These are phyloP conservation scores for Latrodectus geometricus DNA, from an alignment of 1,140 invertebrate species.

Conservation along the genomic window DNA sequence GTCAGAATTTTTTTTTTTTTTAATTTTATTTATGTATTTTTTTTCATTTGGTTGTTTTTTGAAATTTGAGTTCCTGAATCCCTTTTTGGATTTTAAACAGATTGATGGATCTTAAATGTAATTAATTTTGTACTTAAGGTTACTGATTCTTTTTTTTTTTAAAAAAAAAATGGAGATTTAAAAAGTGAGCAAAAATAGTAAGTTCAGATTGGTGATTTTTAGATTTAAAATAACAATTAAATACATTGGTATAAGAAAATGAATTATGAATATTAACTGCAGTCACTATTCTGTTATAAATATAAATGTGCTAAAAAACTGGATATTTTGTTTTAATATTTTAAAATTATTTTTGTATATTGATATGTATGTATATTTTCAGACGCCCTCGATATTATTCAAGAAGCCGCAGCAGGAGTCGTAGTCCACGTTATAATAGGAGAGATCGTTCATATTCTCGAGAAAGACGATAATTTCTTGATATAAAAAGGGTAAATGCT, in stretches of 20 bases:
- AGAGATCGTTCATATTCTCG: slow-evolving; percentile 30
- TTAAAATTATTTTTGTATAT: background rate
- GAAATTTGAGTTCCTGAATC: no score
- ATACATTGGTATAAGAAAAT: background rate
- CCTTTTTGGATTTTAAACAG: no score
- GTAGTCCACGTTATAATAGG: slow-evolving; percentile 25
- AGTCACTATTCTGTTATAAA: background rate
- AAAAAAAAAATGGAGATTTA: no score
- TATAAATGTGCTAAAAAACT: background rate
- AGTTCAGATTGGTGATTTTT: no score
- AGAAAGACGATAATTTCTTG: slow-evolving; percentile 22
- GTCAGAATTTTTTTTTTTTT: background rate
- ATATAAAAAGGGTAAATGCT: background rate
- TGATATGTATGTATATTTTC: background rate
- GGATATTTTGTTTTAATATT: background rate
- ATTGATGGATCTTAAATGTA: no score
- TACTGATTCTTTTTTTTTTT: no score
- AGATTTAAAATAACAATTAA: no score
- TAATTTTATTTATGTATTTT: no score
- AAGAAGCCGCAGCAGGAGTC: slow-evolving; percentile 13
- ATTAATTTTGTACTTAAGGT: background rate
- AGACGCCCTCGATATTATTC: slow-evolving; percentile 20
- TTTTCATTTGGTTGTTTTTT: no score
- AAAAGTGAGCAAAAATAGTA: no score
- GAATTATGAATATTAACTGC: background rate